phyloP scores from a whole-genome alignment of 2,888 invertebrate species.

The Plebejus melissa region DNA sequence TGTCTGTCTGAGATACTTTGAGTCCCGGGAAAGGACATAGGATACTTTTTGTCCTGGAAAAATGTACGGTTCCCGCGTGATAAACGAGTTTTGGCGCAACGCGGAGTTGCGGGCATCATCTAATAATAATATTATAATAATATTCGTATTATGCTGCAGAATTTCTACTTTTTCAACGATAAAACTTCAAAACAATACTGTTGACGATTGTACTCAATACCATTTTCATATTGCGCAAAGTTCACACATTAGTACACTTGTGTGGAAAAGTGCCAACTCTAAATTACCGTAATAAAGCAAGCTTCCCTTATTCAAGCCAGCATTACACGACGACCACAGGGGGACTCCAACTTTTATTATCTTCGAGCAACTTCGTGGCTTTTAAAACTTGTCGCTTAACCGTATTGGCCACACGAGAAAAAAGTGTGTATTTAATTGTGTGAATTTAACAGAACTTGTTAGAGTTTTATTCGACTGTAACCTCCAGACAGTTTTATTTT shows the following conservation, averaged over 20 bases:
- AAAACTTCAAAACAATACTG: not conserved
- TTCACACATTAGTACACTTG: slow-evolving; percentile 15
- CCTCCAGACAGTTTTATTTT: not conserved
- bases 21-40: too few species aligned
- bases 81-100: too few species aligned
- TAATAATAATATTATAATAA: too few species aligned
- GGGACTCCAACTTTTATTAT: slow-evolving; percentile 54
- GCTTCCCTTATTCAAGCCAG: slow-evolving; percentile 34
- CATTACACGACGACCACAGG: slow-evolving; percentile 38
- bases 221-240: slow-evolving; percentile 20
- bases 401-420: slow-evolving; percentile 40
- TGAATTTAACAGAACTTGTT: not conserved
- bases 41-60: too few species aligned
- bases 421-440: slow-evolving; percentile 28
- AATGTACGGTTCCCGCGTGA: too few species aligned
- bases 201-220: slow-evolving; percentile 11
- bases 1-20: too few species aligned
- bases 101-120: too few species aligned
- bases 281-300: slow-evolving; percentile 35
- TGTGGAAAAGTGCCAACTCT: slow-evolving; percentile 28
- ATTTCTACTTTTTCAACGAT: not conserved
- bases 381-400: slow-evolving; percentile 46
- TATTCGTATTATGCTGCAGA: not conserved
- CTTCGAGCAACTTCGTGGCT: slow-evolving; percentile 43
- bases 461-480: not conserved